Conservation (phyloP, 1,140 invertebrate genomes). For the Trissolcus basalis region DNA sequence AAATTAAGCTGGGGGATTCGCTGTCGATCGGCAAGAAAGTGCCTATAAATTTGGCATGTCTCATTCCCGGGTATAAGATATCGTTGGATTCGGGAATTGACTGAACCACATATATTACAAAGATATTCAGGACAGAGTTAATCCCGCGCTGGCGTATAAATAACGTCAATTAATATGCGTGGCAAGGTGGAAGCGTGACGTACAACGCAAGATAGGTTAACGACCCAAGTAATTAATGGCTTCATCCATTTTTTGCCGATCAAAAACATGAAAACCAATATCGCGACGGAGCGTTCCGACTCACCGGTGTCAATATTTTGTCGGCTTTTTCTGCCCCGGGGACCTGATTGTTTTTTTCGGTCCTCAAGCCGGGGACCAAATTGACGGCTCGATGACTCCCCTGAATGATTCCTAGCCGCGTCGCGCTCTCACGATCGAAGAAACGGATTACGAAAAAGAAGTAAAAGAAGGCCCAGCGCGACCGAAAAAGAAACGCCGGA, state of each 20-base stretch:
- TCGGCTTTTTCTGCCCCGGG: conserved; percentile 4
- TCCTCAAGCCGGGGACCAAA: conserved; percentile 13
- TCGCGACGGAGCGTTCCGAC: conserved; percentile 21
- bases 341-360: conserved; percentile 23
- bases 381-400: conserved; percentile 32
- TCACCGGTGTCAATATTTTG: conserved; percentile 33
- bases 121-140: conserved; percentile 52
- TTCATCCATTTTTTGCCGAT: conserved; percentile 50
- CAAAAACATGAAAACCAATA: conserved; percentile 48
- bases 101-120: conserved; percentile 55
- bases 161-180: conserved; percentile 61
- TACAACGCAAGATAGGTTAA: conserved; percentile 56
- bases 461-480: conserved; percentile 17
- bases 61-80: conserved; percentile 41
- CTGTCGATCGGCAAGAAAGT: conserved; percentile 51
- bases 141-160: conserved; percentile 46
- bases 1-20: conserved; percentile 48
- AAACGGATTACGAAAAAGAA: conserved; percentile 27
- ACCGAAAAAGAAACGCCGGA: conserved; percentile 21
- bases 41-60: conserved; percentile 56
- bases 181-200: conserved; percentile 55
- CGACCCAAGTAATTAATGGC: conserved; percentile 58
- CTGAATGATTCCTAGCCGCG: conserved; percentile 27
- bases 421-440: conserved; percentile 37
- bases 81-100: conserved; percentile 36